Base-by-base conservation (phyloP, 2,888 invertebrate genomes). In the Schizaphis graminum region DNA sequence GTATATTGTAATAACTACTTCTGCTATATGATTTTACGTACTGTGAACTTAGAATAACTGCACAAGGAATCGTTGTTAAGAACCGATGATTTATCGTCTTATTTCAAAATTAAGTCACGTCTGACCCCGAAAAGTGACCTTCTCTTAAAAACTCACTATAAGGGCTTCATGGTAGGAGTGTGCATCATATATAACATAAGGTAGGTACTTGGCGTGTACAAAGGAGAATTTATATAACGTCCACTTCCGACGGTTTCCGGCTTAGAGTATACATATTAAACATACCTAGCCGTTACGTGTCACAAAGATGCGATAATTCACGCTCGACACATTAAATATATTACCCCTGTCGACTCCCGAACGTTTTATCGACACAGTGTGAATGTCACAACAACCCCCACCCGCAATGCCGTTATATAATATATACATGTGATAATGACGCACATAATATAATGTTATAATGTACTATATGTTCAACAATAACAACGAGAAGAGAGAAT, bases 401-500 rank as follows among this genome's bases (percentile, higher is more conserved):
- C n/a, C 77, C 35, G 35, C 44, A 28, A 28, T 13, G 85, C 44
- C 44, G 26, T 85, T 44, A 28, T 10, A 21, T 44, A 26, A 44
- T 26, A 28, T 5, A 1, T 13, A 4, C 24, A 47, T 24, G 26
- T 24, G 44, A 41, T 28, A 21, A 44, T n/a, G 61, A 41, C 44
- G 61, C 44, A 44, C 57, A 41, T 35, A 56, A 61, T 44, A 26
- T 28, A 89, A 89, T n/a, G 89, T 35, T 77, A 41, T 41, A 35
- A 21, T 77, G 77, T 21, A 77, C 35, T 77, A 21, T 67, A 16
- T 35, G n/a, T 67, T 16, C 77, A 35, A 35, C 35, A 35, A 77
- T 35, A 35, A 35, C 77, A 35, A 77, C 77, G 47, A 35, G 41
- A 11, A 57, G 44, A 91, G 85, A 57, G 85, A 85, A 91, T 91